phyloP scores from a whole-genome alignment of 2,797 vertebrate species.

The Notamacropus eugenii region DNA sequence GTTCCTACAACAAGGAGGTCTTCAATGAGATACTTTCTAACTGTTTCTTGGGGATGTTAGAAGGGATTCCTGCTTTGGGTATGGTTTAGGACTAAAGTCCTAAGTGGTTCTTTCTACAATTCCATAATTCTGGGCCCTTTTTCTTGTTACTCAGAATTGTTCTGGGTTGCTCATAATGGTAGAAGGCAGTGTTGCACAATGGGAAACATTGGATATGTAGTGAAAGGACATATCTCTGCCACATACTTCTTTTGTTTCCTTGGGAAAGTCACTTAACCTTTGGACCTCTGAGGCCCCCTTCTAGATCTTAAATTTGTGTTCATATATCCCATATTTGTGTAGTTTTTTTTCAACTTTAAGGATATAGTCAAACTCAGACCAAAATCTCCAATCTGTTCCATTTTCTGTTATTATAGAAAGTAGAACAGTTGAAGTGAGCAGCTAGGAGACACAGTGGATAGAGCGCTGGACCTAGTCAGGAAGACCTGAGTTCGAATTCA shows the following conservation, averaged over 20 bases:
- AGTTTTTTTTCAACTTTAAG: background rate
- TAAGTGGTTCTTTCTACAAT: background rate
- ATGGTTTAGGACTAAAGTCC: background rate
- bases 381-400: constrained; percentile 54
- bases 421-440: constrained; percentile 84
- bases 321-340: background rate
- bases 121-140: background rate
- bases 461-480: background rate
- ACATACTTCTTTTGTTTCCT: background rate
- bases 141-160: background rate
- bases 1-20: background rate
- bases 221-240: background rate
- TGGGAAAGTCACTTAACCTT: background rate
- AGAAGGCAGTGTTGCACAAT: background rate
- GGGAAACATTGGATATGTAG: background rate
- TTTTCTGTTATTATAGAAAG: constrained; percentile 78
- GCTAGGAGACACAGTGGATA: constrained; percentile 17
- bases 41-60: background rate
- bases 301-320: background rate
- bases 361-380: constrained; percentile 30
- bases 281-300: background rate
- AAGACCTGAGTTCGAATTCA: background rate
- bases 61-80: background rate
- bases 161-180: background rate
- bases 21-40: background rate